Base-by-base conservation (phyloP, 1,140 invertebrate genomes). In the Orchestia grillus region DNA sequence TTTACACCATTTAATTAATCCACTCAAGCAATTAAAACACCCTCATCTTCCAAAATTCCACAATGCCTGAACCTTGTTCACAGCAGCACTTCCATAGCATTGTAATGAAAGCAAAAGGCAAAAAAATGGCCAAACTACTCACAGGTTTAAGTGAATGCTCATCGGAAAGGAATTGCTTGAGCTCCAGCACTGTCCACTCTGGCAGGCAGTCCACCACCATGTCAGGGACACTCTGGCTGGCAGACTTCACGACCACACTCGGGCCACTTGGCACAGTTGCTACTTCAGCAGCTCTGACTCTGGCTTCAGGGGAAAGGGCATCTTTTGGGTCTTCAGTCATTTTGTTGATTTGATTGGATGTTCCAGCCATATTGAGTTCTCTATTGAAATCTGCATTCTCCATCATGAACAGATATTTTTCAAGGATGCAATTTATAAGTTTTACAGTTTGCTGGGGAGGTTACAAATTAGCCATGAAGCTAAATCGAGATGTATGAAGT, bases 171-270 rank as follows among this genome's bases (percentile, higher is more conserved):
- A 94, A 94, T 11, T 47, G 44, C 92, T 94, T 94, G 43, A 94
- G 92, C 44, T 94, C 92, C 44, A 44, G 41, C 43, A 94, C 92
- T 41, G 92, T 94, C 92, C 92, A 94, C 6, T 94, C 92, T 47
- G 92, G 43, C 43, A 94, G n/a, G 44, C 92, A 94, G 92, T 94
- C 92, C 44, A 94, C 92, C 44, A 94, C 44, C 92, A 94, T 94
- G 44, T 94, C 92, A 94, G 92, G 92, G 23, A 94, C 92, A n/a
- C 92, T 94, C 44, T 94, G 92, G 44, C 92, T 94, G 44, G 92
- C 92, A 45, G 92, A 42, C 44, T 94, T 94, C 43, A 94, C 92
- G 8, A 94, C 40, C 28, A 94, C 44, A 45, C 92, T 44, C 8
- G 44, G 92, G 8, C 92, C 92, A 47, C 44, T 94, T n/a, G 92